Percentiles rank a stretch among this genome's conserved stretches.
Evolutionary conservation across 2,888 invertebrate species (phyloP).

Genomic region (Apodemia mormo): DNA sequence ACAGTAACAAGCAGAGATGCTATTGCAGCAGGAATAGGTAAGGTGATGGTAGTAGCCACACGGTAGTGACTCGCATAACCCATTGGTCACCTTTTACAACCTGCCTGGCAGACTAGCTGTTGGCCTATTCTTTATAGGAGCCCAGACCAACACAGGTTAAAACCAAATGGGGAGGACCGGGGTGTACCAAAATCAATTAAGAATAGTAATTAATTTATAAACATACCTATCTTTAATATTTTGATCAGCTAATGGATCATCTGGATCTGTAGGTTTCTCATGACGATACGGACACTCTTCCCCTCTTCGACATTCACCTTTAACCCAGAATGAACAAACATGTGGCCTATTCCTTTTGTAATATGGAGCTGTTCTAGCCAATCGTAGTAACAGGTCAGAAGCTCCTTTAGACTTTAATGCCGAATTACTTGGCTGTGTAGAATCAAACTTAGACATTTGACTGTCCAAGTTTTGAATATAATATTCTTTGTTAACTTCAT

Average conservation of each 20-base stretch:
- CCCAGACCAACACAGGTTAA: no score
- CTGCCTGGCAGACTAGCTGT: no score
- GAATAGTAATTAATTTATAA: not conserved
- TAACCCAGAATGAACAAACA: slow-evolving; percentile 99
- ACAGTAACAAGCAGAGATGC: no score
- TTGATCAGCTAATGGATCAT: slow-evolving; percentile 97
- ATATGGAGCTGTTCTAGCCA: slow-evolving; percentile 96
- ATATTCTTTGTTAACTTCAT: slow-evolving; percentile 97
- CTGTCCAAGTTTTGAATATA: slow-evolving; percentile 95
- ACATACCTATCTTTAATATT: slow-evolving; percentile 92
- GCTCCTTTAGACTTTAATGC: slow-evolving; percentile 88
- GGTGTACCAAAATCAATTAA: no score
- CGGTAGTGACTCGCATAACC: no score
- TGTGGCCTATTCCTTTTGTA: slow-evolving; percentile 97
- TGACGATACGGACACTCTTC: slow-evolving; percentile 98
- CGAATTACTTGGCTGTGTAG: slow-evolving; percentile 81
- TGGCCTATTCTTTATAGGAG: no score
- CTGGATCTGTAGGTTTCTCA: slow-evolving; percentile 98
- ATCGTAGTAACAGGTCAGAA: slow-evolving; percentile 90
- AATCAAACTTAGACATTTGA: slow-evolving; percentile 81
- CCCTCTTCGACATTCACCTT: slow-evolving; percentile 97
- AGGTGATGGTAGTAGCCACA: no score
- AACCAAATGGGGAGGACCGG: no score
- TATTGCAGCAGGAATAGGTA: no score
- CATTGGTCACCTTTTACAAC: no score